phyloP scores from a whole-genome alignment of 2,113 vertebrate genomes.

The Glareola pratincola region DNA sequence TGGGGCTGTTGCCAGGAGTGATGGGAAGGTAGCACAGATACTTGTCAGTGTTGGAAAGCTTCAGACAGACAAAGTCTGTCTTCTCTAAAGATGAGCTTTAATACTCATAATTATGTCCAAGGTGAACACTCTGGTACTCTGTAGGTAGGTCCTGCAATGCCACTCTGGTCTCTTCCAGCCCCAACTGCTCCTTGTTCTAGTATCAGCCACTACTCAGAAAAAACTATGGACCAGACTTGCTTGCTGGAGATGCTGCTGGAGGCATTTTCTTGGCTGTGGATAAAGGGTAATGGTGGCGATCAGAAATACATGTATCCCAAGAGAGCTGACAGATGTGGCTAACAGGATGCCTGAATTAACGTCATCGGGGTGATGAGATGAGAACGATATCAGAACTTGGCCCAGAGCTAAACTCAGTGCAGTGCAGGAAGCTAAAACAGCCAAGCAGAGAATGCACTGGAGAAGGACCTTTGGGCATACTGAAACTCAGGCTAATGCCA shows the following conservation, averaged over 20 bases:
- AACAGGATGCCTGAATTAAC: neutral
- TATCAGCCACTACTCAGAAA: neutral
- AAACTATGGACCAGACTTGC: neutral
- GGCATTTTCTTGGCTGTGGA: neutral
- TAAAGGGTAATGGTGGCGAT: neutral
- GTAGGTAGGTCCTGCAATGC: neutral
- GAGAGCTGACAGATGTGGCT: neutral
- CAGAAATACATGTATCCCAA: neutral
- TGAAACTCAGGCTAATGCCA: neutral
- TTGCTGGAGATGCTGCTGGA: neutral
- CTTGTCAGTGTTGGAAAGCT: neutral
- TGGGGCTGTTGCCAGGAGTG: neutral
- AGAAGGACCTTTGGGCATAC: neutral
- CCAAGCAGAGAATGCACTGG: neutral
- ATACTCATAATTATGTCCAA: neutral
- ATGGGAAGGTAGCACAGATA: neutral
- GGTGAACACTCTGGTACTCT: neutral
- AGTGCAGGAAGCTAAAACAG: neutral
- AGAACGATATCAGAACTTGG: neutral
- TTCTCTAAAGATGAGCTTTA: neutral
- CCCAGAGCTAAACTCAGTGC: neutral
- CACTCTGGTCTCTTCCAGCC: neutral
- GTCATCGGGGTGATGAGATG: fast-evolving
- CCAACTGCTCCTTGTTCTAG: neutral
- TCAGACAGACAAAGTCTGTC: neutral